Conservation (phyloP, 2,797 vertebrate genomes). For the Xerus rutilus region DNA sequence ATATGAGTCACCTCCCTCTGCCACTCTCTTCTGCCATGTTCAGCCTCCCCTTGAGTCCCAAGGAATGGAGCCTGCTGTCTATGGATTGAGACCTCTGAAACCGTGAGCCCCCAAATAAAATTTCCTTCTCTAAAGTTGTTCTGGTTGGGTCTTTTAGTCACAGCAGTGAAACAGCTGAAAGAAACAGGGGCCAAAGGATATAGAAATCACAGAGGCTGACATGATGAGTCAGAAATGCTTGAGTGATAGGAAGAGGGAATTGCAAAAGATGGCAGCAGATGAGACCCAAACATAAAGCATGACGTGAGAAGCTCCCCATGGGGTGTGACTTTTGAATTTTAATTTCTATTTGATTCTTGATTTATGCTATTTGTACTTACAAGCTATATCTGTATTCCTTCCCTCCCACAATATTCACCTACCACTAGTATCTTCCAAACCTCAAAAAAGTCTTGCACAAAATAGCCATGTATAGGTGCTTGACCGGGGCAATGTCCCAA, state of each 20-base stretch:
- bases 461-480: neutral
- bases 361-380: neutral
- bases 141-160: no score
- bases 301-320: neutral
- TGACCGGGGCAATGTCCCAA: neutral
- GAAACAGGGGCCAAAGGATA: neutral
- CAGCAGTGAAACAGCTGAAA: no score
- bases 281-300: neutral
- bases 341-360: neutral
- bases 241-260: neutral
- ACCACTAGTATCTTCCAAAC: neutral
- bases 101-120: no score
- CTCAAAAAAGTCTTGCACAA: slow-evolving; percentile 39
- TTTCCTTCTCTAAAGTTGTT: no score
- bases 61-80: no score
- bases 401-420: neutral
- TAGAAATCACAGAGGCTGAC: neutral
- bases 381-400: neutral
- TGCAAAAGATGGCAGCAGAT: neutral
- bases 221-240: neutral
- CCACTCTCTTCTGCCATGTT: no score
- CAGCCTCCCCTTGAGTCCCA: no score
- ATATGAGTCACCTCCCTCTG: no score
- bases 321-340: neutral
- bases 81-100: no score